Evolutionary conservation across 2,797 vertebrate species (phyloP), one percentile per base, ranked within the genome.

Genomic region (Sebastes hopkinsi): DNA sequence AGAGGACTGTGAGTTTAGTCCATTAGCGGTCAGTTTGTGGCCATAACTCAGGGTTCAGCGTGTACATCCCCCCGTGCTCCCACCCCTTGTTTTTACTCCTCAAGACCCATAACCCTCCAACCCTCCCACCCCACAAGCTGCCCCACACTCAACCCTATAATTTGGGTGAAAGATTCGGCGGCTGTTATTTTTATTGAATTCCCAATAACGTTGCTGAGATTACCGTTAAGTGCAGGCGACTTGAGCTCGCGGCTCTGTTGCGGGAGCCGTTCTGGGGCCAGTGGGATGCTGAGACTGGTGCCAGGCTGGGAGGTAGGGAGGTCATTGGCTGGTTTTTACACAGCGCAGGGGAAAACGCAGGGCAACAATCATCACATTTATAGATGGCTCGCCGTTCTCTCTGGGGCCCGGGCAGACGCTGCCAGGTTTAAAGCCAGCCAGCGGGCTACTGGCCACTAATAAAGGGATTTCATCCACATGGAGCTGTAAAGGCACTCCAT

Each of bases 181-280:
- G 82, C 90, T 92, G 85, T 92, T 93, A 84, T 92, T 94, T 89
- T 94, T 92, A 93, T 94, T 93, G 92, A 90, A 92, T 92, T 92
- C 89, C 68, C 84, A 93, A 90, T 94, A 92, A 93, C 79, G 79
- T 86, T n/a, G 82, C 73, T 72, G 77, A 86, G 88, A 94, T 93
- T 93, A 87, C 85, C 68, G 50, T 88, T 87, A 87, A 91, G 86
- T 89, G 80, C 52, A 64, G 87, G 83, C 61, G 77, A 88, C 87
- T 80, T 84, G 82, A 79, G 84, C 78, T 88, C 22, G 22, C 18
- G 62, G 79, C 77, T 88, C 67, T 46, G 77, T 58, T 84, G 79
- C 38, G 27, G 84, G 81, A 87, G 88, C 86, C 75, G 34, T 67
- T 83, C 77, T 79, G 85, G 89, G 93, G 89, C 87, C 83, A 85